These are phyloP conservation scores for Tenthredo livida DNA, from an alignment of 2,888 invertebrate genomes.

Conservation along the genomic window DNA sequence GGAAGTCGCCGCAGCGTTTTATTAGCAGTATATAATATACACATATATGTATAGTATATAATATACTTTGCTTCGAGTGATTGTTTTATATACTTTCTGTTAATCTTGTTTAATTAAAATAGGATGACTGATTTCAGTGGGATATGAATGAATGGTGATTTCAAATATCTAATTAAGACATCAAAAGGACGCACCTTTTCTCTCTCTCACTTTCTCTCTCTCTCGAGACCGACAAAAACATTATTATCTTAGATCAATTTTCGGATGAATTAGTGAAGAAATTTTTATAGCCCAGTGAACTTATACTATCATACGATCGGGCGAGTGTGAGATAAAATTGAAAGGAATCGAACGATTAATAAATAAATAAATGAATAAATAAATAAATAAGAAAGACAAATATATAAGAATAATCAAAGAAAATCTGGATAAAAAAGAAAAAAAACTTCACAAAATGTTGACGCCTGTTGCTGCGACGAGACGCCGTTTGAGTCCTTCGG, in stretches of 20 bases:
- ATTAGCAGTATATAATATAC: neutral
- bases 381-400: neutral
- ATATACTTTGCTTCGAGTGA: neutral
- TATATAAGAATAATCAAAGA: neutral
- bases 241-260: neutral
- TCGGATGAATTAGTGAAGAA: neutral
- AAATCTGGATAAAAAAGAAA: neutral
- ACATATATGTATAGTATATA: neutral
- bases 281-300: neutral
- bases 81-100: neutral
- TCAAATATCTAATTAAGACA: neutral
- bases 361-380: neutral
- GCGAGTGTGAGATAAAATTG: neutral
- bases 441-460: conserved; percentile 14
- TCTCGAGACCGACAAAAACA: neutral
- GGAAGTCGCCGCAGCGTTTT: neutral
- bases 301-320: neutral
- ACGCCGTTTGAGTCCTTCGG: conserved; percentile 69
- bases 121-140: neutral
- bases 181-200: neutral
- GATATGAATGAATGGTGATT: neutral
- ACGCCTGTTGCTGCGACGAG: conserved; percentile 60
- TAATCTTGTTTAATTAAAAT: neutral
- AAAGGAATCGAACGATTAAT: neutral
- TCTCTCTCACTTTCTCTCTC: neutral